Evolutionary conservation across 2,888 invertebrate genomes (phyloP).

Genomic region (Brenthis ino): DNA sequence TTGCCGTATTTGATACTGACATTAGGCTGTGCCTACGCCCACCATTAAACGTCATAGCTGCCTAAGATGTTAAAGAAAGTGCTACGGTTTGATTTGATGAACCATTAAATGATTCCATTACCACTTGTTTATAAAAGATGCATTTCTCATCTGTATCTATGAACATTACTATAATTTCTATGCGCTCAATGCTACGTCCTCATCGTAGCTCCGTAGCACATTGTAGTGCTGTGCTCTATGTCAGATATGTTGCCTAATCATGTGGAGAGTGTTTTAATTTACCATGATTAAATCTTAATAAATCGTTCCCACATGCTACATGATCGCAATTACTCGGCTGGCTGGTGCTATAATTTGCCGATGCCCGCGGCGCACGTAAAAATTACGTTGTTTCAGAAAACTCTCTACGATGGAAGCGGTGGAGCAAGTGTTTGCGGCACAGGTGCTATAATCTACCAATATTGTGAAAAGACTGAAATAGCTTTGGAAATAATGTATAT

Average conservation of each 20-base stretch:
- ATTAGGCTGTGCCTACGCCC: slow-evolving; percentile 45
- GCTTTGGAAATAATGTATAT: neutral
- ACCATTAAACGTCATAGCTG: slow-evolving; percentile 38
- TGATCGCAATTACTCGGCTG: slow-evolving; percentile 70
- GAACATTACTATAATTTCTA: slow-evolving; percentile 11
- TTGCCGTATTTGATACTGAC: slow-evolving; percentile 44
- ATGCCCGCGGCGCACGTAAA: slow-evolving; percentile 67
- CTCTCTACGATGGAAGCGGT: slow-evolving; percentile 45
- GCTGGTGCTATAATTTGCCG: slow-evolving; percentile 71
- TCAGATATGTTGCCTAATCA: neutral
- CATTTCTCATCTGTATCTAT: neutral
- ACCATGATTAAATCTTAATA: slow-evolving; percentile 78
- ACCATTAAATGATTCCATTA: neutral
- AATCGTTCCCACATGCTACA: slow-evolving; percentile 75
- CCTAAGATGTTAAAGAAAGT: slow-evolving; percentile 29
- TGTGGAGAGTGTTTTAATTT: slow-evolving; percentile 72
- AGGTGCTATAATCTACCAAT: slow-evolving; percentile 12
- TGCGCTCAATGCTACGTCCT: slow-evolving; percentile 27
- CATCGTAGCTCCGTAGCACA: slow-evolving; percentile 50
- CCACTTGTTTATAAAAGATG: neutral
- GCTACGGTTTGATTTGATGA: slow-evolving; percentile 6
- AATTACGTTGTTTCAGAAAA: slow-evolving; percentile 67
- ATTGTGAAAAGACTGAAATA: slow-evolving; percentile 4
- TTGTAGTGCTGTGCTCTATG: neutral
- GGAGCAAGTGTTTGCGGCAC: slow-evolving; percentile 28